phyloP scores from a whole-genome alignment of 2,888 invertebrate species.

The Pseudococcus longispinus region DNA sequence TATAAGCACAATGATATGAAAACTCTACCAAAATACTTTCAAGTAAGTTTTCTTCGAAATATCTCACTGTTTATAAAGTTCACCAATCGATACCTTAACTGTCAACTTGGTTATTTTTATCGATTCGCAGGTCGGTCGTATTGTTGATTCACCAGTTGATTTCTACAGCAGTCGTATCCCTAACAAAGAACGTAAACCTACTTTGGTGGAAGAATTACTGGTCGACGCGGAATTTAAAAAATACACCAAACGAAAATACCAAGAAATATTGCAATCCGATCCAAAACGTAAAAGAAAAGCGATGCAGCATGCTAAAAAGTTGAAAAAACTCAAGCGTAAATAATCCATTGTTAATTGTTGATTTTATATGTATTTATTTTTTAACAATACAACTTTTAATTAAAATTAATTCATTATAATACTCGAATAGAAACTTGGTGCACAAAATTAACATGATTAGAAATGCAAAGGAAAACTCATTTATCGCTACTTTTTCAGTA shows the following conservation, averaged over 20 bases:
- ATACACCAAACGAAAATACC: conserved; percentile 81
- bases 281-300: conserved; percentile 75
- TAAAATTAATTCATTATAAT: not conserved
- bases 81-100: not conserved
- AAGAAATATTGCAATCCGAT: conserved; percentile 77
- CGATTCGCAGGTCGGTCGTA: conserved; percentile 76
- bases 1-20: conserved; percentile 92
- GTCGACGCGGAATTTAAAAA: conserved; percentile 85
- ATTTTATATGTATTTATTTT: not conserved
- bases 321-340: conserved; percentile 71
- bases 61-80: too few relatives aligned
- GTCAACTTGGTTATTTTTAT: not conserved
- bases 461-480: conserved; percentile 27
- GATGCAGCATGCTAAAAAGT: conserved; percentile 71
- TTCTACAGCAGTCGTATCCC: conserved; percentile 84
- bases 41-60: conserved; percentile 66
- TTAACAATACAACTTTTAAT: conserved; percentile 21
- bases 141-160: conserved; percentile 85
- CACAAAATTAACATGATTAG: not conserved
- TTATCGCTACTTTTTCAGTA: not conserved
- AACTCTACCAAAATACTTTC: conserved; percentile 90
- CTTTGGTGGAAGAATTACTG: conserved; percentile 91
- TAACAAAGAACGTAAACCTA: conserved; percentile 84
- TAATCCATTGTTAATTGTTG: not conserved
- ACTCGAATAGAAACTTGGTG: not conserved